Conservation (phyloP, 2,888 invertebrate genomes). For the Rotaria socialis region DNA sequence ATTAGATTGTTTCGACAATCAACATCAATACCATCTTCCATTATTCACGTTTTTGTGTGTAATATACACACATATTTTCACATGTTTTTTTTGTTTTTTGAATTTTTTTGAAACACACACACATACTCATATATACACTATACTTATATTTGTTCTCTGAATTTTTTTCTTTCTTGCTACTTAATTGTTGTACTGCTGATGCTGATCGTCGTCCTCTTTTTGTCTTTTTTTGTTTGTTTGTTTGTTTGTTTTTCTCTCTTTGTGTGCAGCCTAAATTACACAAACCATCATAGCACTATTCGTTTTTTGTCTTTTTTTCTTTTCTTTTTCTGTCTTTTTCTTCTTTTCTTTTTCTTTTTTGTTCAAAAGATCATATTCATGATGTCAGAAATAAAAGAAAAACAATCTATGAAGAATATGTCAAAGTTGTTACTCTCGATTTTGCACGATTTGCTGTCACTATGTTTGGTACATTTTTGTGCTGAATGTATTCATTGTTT, state of each 20-base stretch:
- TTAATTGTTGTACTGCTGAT: slow-evolving; percentile 7
- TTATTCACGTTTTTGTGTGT: not conserved
- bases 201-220: not conserved
- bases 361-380: slow-evolving; percentile 11
- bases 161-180: not conserved
- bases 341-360: not conserved
- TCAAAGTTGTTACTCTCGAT: too few relatives aligned
- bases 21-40: not conserved
- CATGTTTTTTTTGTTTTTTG: not conserved
- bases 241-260: not conserved
- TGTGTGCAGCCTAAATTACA: not conserved
- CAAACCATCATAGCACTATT: not conserved
- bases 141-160: not conserved
- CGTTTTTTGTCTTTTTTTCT: not conserved
- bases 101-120: not conserved
- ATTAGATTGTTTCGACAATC: slow-evolving; percentile 15
- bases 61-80: not conserved
- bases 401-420: not conserved
- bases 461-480: too few relatives aligned
- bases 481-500: too few relatives aligned
- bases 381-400: slow-evolving; percentile 13
- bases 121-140: not conserved
- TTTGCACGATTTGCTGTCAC: too few relatives aligned
- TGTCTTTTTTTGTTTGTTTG: not conserved
- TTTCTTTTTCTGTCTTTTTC: not conserved